These are phyloP conservation scores for Leptinotarsa lineolata DNA, from an alignment of 1,140 invertebrate genomes.

Conservation along the genomic window DNA sequence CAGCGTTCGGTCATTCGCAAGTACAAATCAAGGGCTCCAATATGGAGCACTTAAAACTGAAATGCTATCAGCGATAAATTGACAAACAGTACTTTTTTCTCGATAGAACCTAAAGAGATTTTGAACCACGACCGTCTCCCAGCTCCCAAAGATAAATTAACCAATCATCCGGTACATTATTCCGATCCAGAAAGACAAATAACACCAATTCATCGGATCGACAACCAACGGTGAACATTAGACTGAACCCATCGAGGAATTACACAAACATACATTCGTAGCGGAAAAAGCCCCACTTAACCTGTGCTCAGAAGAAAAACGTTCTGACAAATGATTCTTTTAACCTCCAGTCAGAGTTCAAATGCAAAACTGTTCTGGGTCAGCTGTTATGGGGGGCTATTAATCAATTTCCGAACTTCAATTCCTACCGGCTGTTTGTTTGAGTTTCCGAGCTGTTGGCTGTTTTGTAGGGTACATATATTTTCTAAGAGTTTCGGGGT, in stretches of 20 bases:
- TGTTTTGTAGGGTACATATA: conserved; percentile 10
- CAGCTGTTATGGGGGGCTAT: conserved; percentile 32
- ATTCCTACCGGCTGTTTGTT: conserved; percentile 20
- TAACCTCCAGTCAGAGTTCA: conserved; percentile 35
- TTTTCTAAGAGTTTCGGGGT: background rate
- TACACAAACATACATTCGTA: conserved; percentile 29
- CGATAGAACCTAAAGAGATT: too few relatives aligned
- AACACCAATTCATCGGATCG: background rate
- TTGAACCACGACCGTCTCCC: too few relatives aligned
- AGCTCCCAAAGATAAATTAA: background rate
- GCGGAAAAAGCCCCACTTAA: conserved; percentile 20
- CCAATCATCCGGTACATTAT: background rate
- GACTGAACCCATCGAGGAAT: conserved; percentile 12
- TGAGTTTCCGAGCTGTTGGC: conserved; percentile 15
- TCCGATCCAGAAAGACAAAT: background rate
- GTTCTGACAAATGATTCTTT: conserved; percentile 35
- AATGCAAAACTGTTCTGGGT: conserved; percentile 38
- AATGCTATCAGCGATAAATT: too few relatives aligned
- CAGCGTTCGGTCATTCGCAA: too few relatives aligned
- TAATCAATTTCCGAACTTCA: conserved; percentile 32
- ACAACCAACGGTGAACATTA: background rate
- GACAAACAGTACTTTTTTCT: too few relatives aligned
- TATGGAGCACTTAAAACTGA: too few relatives aligned
- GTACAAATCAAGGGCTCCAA: too few relatives aligned
- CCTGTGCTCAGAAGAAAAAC: conserved; percentile 20